Evolutionary conservation across 2,797 vertebrate species (phyloP).

Genomic region (Darevskia mixta): DNA sequence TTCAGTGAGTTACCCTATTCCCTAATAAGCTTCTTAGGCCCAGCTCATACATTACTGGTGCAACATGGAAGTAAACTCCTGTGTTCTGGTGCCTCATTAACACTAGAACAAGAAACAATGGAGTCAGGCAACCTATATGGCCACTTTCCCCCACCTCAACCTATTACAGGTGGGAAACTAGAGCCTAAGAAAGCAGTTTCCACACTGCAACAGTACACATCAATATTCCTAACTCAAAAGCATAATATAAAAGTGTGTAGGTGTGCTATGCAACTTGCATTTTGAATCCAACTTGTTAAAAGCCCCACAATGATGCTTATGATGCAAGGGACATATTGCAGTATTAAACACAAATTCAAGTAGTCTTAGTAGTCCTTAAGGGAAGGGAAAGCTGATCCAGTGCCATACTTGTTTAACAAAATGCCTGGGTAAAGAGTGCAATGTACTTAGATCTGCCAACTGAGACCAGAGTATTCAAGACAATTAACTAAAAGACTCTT

Average conservation of each 20-base stretch:
- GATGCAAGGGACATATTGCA: conserved; percentile 1
- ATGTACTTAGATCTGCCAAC: conserved; percentile 36
- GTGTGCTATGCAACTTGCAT: background rate
- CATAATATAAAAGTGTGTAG: background rate
- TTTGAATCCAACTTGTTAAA: background rate
- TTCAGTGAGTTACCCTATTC: background rate
- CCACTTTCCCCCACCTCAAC: background rate
- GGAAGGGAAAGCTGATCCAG: background rate
- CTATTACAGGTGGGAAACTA: background rate
- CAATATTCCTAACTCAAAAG: background rate
- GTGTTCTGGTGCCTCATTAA: background rate
- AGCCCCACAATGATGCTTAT: background rate
- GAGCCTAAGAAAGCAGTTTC: background rate
- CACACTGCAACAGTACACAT: background rate
- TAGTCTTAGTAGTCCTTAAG: background rate
- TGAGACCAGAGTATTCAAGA: conserved; percentile 33
- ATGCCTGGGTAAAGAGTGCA: conserved; percentile 13
- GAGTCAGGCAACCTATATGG: background rate
- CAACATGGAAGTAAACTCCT: background rate
- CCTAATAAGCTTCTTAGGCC: conserved; percentile 6
- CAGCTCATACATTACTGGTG: background rate
- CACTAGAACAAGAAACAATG: background rate
- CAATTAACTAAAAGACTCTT: conserved; percentile 41
- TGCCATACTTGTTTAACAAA: background rate
- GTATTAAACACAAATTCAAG: conserved; percentile 20